Evolutionary conservation across 2,888 invertebrate genomes (phyloP).

Genomic region (Silvanus unidentatus): DNA sequence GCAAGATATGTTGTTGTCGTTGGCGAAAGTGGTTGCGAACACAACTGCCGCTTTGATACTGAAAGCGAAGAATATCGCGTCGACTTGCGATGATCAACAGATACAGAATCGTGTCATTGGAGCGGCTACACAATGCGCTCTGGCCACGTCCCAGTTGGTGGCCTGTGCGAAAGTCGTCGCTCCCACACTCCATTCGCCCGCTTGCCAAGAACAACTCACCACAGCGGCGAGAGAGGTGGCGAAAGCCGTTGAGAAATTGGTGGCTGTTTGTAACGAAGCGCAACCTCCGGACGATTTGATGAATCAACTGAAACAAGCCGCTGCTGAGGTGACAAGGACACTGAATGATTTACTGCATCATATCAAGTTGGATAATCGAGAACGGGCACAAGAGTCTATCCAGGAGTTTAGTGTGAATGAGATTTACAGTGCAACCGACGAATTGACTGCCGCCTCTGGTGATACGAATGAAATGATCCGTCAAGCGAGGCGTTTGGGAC

Average conservation of each 20-base stretch:
- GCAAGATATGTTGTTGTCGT: slow-evolving; percentile 81
- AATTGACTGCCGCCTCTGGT: slow-evolving; percentile 75
- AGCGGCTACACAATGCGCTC: slow-evolving; percentile 93
- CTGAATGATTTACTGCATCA: slow-evolving; percentile 86
- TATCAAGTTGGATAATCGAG: slow-evolving; percentile 65
- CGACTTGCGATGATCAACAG: slow-evolving; percentile 74
- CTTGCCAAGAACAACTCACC: slow-evolving; percentile 85
- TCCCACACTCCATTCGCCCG: slow-evolving; percentile 73
- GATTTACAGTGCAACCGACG: slow-evolving; percentile 84
- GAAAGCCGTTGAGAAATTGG: slow-evolving; percentile 82
- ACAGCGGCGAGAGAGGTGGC: slow-evolving; percentile 91
- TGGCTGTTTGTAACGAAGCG: slow-evolving; percentile 72
- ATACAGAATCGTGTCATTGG: slow-evolving; percentile 86
- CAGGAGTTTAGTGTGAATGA: slow-evolving; percentile 80
- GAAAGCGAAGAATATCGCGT: slow-evolving; percentile 94
- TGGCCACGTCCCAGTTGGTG: slow-evolving; percentile 95
- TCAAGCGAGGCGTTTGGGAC: slow-evolving; percentile 84
- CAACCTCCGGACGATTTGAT: slow-evolving; percentile 62
- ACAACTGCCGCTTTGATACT: slow-evolving; percentile 94
- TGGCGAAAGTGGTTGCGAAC: slow-evolving; percentile 97
- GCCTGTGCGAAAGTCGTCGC: slow-evolving; percentile 94
- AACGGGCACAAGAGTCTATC: slow-evolving; percentile 57
- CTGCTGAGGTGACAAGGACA: slow-evolving; percentile 80
- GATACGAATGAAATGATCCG: slow-evolving; percentile 92
- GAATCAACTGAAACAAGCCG: slow-evolving; percentile 75